Base-by-base conservation (phyloP, 2,113 vertebrate species). In the Acrocephalus arundinaceus region DNA sequence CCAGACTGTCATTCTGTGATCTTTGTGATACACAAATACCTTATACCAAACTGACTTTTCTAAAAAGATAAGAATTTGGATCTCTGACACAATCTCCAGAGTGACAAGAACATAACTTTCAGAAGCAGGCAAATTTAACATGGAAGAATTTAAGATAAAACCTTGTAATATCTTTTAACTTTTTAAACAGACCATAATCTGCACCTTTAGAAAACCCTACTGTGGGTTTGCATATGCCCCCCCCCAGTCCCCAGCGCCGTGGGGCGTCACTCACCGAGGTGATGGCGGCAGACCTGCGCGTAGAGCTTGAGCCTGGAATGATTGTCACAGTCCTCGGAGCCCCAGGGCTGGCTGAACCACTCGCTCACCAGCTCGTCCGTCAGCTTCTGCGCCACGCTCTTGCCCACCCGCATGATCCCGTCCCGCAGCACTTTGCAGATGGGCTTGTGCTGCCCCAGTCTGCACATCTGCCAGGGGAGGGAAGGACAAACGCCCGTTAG, bases 371-470 rank as follows among this genome's bases (percentile, higher is more conserved):
- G 98, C 96, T 99, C 98, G 9, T 99, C 99, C 1, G 98, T 98
- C 68, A 98, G 97, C 94, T 98, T 98, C 76, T 98, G 98, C 8
- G 98, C 97, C 95, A 97, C 97, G 1, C 96, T 98, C 92, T 97
- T 97, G 8, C 99, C 99, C 86, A 99, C 99, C 6, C 95, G 98
- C 94, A 99, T 98, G 24, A 99, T 98, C 27, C 99, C 99, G 27
- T 99, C 99, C n/a, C 98, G 98, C 68, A 99, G 98, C 95, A 99
- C 98, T 97, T 98, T 99, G 96, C 98, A 98, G 96, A 99, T 98
- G 54, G 99, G 99, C 84, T 99, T 98, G 96, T 99, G 99, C 97
- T 99, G 99, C 66, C 99, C 99, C 33, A 99, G 98, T 8, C 99
- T 98, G 90, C 99, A 99, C 87, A 99, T 99, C 99, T 99, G 94